Evolutionary conservation across 2,797 vertebrate genomes (phyloP), one percentile per base, ranked within the genome.

Genomic region (Poliocrania exsul): DNA sequence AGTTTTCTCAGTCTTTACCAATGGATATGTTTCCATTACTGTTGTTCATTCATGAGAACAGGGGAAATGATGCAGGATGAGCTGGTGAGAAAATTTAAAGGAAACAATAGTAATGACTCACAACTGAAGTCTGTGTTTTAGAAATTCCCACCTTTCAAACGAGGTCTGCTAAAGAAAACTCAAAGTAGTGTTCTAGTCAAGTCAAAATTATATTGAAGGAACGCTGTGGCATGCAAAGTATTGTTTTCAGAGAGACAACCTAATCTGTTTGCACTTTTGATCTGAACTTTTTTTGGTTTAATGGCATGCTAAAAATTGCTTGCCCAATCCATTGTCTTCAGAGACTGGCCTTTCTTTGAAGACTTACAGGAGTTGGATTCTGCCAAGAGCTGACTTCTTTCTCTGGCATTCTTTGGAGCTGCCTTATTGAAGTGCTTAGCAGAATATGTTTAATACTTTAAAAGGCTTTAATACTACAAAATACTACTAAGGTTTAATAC

Each of bases 41-140:
- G 62, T 78, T 92, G 91, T 88, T 96, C 72, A 94, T 96, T 97
- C 96, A 96, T 97, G 97, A 97, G 97, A 97, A 98, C 86, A 97
- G 94, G 96, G 98, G 98, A 98, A 98, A 92, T 85, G 92, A 73
- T 80, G 77, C 97, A 95, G 95, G 96, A 95, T 95, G 96, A 96
- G 95, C 74, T 94, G 96, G 95, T 96, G 97, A 98, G 97, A 97
- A 98, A 97, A 95, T 93, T 93, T 93, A 85, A 83, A 97, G 97
- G 95, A 96, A 98, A 98, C 97, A 98, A 98, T 98, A 94, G 96
- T 95, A 92, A 73, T 98, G 97, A 98, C 95, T 98, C 98, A 98
- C 61, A 72, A 69, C 92, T 94, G 44, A 69, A 97, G 86, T 62
- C 92, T 78, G 62, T 65, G 53, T 82, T 95, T 95, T 57, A 74